Percentiles rank a stretch among this genome's conserved stretches.
Evolutionary conservation across 1,140 invertebrate genomes (phyloP).

Genomic region (Brachionus rotundiformis): DNA sequence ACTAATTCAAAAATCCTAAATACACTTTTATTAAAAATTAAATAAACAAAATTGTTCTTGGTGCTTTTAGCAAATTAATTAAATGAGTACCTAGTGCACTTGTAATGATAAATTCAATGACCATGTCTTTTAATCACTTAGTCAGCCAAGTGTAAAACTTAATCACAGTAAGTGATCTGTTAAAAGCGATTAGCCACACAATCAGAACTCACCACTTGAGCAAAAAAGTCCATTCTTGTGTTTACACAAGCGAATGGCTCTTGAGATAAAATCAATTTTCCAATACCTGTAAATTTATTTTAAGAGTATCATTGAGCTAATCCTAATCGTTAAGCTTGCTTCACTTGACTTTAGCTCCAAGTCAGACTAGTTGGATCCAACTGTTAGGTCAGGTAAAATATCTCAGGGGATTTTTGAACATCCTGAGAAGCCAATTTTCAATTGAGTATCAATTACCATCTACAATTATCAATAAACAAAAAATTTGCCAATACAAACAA

Average conservation of each 20-base stretch:
- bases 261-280: conserved; percentile 13
- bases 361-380: not conserved
- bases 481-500: not conserved
- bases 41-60: not conserved
- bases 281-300: conserved; percentile 39
- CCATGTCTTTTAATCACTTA: not conserved
- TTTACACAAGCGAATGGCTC: conserved; percentile 1
- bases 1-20: too few relatives aligned
- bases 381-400: not conserved
- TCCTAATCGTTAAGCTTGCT: not conserved
- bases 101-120: not conserved
- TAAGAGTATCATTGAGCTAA: not conserved
- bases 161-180: conserved; percentile 24
- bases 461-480: not conserved
- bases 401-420: not conserved
- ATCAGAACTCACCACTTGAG: not conserved
- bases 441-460: conserved; percentile 26
- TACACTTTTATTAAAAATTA: too few relatives aligned
- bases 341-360: conserved; percentile 34
- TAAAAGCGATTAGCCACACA: not conserved
- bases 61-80: not conserved
- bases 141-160: not conserved
- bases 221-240: not conserved
- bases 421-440: not conserved
- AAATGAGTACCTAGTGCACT: not conserved